phyloP scores from a whole-genome alignment of 2,888 invertebrate genomes.

The Drosophila neoperkinsi region DNA sequence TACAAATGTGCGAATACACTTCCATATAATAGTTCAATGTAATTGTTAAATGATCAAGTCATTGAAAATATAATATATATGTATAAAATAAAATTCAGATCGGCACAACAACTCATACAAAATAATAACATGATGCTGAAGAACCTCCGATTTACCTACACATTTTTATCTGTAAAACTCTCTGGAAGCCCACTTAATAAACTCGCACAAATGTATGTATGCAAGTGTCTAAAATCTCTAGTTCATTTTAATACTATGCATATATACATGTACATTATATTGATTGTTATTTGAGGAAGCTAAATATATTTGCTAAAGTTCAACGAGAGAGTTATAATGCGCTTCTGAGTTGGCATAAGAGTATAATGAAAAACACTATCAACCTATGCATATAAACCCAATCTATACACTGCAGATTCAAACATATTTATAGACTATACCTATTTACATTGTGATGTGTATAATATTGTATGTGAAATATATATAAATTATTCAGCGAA shows the following conservation, averaged over 20 bases:
- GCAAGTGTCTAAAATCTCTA: constrained; percentile 9
- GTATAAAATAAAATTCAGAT: constrained; percentile 26
- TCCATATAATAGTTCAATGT: constrained; percentile 32
- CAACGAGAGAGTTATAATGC: not conserved
- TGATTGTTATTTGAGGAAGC: constrained; percentile 28
- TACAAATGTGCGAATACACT: constrained; percentile 13
- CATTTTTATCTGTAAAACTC: constrained; percentile 25
- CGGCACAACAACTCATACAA: constrained; percentile 26
- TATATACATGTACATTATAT: constrained; percentile 32
- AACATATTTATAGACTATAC: constrained; percentile 32
- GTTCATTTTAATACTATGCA: constrained; percentile 8
- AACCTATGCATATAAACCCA: constrained; percentile 13
- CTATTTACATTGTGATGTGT: constrained; percentile 43
- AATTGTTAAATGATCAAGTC: constrained; percentile 24
- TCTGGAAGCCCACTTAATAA: constrained; percentile 6
- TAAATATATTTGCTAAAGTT: not conserved
- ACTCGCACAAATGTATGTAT: constrained; percentile 3
- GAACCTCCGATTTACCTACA: constrained; percentile 67
- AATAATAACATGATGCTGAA: constrained; percentile 62
- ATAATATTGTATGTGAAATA: constrained; percentile 60
- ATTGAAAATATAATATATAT: constrained; percentile 18
- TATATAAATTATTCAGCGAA: constrained; percentile 62
- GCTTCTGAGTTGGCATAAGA: constrained; percentile 8
- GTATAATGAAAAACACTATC: not conserved
- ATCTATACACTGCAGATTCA: constrained; percentile 26